Base-by-base conservation (phyloP, 1,140 invertebrate genomes). In the roundworm (Caenorhabditis elegans) region DNA sequence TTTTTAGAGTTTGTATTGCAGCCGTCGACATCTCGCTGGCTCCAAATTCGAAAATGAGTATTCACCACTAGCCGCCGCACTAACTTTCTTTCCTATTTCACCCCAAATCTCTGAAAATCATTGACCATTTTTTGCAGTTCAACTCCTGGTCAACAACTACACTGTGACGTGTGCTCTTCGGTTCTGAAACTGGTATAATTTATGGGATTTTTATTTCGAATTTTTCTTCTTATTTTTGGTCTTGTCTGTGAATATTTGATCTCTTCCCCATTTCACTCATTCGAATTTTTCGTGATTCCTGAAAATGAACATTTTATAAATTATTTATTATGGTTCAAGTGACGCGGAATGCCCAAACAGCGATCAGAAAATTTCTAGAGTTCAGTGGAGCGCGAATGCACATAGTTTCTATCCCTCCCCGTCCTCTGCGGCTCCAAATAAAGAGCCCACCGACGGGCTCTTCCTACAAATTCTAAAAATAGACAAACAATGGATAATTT, bases 71-170 rank as follows among this genome's bases (percentile, higher is more conserved):
- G n/a, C n/a, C n/a, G n/a, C n/a, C n/a, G n/a, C n/a, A n/a, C n/a
- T n/a, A n/a, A n/a, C n/a, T n/a, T n/a, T n/a, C n/a, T n/a, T n/a
- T n/a, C n/a, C n/a, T n/a, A n/a, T n/a, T n/a, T n/a, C n/a, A n/a
- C n/a, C n/a, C n/a, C n/a, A n/a, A n/a, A n/a, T n/a, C n/a, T n/a
- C n/a, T n/a, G n/a, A n/a, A 70, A 13, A n/a, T 22, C 10, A 22
- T 24, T 3, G 2, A 43, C 6, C 17, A 3, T 39, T 70, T 70
- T 70, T n/a, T n/a, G n/a, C 60, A 70, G 60, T n/a, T 70, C 31
- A 70, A 70, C 34, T 70, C 60, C 60, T 70, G 60, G 60, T 70
- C 60, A 43, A 70, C 60, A 39, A 70, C 60, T 39, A 70, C 60
- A 22, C 34, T 70, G 60, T 70, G 60, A 70, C n/a, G 34, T 39